Base-by-base conservation (phyloP, 2,888 invertebrate species). In the Pemphredon lugubris region DNA sequence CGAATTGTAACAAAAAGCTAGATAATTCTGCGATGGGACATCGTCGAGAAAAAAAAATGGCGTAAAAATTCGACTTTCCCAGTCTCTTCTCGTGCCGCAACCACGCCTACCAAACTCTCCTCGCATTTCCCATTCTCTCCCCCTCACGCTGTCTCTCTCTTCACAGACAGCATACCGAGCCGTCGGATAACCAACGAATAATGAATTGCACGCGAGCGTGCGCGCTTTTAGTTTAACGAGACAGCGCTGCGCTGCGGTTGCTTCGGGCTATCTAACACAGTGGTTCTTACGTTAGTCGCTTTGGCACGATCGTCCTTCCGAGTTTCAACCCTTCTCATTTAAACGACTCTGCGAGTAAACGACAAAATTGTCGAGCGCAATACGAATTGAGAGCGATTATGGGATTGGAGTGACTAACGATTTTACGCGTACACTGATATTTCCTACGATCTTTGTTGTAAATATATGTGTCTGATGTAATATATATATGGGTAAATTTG, bases 161-260 rank as follows among this genome's bases (percentile, higher is more conserved):
- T n/a, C n/a, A n/a, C 3, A 34, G 34, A n/a, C 34, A 51, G 42
- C 55, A 16, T 59, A 44, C 51, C 60, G 44, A 39, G 48, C 66
- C 40, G 30, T 45, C 53, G 63, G 69, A 81, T 74, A 79, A 77
- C 73, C 71, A 75, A 72, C 60, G 65, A 57, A 59, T 74, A 72
- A 75, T 64, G 75, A 72, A 75, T 78, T 78, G 79, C 79, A 76
- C 76, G 77, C 79, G 73, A 77, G 73, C 73, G 74, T 64, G 57
- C 75, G 77, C 74, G 73, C 73, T 74, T 73, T 72, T 70, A 76
- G 61, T 66, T 79, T 71, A 77, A 81, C 81, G 76, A 79, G 76
- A 75, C 70, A 21, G 50, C 42, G 50, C 11, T 21, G 45, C 45
- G n/a, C 45, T 45, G 5, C 45, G 13, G 13, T 20, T 21, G 21